Percentiles rank a stretch among this genome's conserved stretches.
Conservation (phyloP, 2,113 vertebrate genomes). For the Aptenodytes forsteri region DNA sequence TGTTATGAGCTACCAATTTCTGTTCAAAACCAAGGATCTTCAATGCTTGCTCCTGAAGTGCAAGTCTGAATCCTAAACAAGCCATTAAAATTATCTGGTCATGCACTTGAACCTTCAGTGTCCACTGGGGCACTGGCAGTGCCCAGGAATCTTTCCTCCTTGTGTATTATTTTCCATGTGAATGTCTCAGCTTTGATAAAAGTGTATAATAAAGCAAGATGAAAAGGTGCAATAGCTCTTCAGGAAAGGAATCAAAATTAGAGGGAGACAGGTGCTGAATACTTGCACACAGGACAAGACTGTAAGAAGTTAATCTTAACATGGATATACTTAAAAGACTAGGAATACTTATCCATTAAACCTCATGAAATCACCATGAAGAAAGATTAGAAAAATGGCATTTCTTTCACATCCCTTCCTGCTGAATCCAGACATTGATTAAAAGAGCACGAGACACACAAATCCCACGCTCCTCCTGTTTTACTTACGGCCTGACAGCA, state of each 20-base stretch:
- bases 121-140: not conserved
- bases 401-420: not conserved
- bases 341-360: not conserved
- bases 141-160: not conserved
- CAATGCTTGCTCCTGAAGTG: not conserved
- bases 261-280: not conserved
- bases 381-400: not conserved
- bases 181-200: not conserved
- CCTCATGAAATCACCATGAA: not conserved
- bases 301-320: not conserved
- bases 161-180: not conserved
- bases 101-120: not conserved
- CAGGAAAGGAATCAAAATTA: not conserved
- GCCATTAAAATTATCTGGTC: not conserved
- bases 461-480: not conserved
- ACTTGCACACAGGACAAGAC: not conserved
- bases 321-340: not conserved
- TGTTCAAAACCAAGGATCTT: not conserved
- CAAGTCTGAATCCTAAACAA: not conserved
- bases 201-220: not conserved
- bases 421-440: not conserved
- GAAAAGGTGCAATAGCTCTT: not conserved
- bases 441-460: not conserved
- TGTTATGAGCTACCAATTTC: not conserved
- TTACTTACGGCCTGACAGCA: not conserved